phyloP scores from a whole-genome alignment of 2,113 vertebrate genomes.

The Dicrurus megarhynchus region DNA sequence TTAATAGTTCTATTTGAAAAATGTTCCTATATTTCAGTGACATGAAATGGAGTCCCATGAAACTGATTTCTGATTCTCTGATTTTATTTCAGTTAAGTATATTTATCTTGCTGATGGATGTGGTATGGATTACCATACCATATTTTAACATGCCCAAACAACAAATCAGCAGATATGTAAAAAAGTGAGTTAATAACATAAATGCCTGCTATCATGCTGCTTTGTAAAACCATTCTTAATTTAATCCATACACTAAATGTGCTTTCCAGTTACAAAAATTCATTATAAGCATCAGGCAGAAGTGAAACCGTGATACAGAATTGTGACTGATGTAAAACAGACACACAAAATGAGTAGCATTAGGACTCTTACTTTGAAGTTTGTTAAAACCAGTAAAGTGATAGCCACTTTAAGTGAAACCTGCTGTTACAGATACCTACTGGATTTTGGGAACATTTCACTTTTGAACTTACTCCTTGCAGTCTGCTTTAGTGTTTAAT shows the following conservation, averaged over 20 bases:
- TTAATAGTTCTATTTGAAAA: neutral
- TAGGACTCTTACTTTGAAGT: constrained; percentile 94
- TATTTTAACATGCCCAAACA: constrained; percentile 36
- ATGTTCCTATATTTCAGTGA: neutral
- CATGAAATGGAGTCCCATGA: neutral
- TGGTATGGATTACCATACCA: constrained; percentile 45
- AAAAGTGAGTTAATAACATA: constrained; percentile 54
- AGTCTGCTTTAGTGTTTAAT: constrained; percentile 21
- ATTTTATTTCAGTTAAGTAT: neutral
- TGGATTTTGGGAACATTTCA: constrained; percentile 65
- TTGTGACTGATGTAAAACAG: constrained; percentile 91
- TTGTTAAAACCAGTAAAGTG: constrained; percentile 91
- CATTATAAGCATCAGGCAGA: constrained; percentile 79
- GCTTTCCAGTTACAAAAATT: constrained; percentile 76
- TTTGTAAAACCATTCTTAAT: constrained; percentile 76
- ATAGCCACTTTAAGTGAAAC: constrained; percentile 94
- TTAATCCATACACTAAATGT: constrained; percentile 76
- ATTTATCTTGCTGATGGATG: constrained; percentile 8
- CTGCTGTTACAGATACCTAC: constrained; percentile 90
- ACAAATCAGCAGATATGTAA: constrained; percentile 35
- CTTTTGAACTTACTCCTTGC: constrained; percentile 63
- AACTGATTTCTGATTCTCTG: neutral
- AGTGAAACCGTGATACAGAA: constrained; percentile 74
- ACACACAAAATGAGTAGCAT: constrained; percentile 80
- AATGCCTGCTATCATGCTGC: constrained; percentile 68